phyloP scores from a whole-genome alignment of 2,113 vertebrate species.

The Arenaria interpres region DNA sequence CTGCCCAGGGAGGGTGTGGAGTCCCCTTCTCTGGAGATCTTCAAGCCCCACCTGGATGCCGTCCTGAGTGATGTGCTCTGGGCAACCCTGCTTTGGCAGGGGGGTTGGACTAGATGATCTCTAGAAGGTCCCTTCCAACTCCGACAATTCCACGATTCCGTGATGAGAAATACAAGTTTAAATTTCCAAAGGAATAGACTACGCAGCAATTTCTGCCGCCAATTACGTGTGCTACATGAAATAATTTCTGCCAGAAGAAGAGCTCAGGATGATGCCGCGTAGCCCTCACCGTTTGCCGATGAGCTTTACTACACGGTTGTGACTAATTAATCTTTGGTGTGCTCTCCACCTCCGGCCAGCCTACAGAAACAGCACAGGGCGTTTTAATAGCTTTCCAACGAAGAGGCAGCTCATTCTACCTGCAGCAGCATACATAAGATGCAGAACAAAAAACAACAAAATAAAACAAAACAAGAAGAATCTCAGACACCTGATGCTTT shows the following conservation, averaged over 20 bases:
- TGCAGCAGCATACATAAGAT: background rate
- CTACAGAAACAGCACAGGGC: background rate
- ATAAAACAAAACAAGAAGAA: background rate
- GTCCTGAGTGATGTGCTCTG: no score
- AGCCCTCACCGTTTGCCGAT: background rate
- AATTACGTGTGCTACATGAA: background rate
- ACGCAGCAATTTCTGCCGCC: background rate
- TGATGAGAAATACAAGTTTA: background rate
- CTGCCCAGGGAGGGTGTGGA: no score
- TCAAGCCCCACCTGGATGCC: no score
- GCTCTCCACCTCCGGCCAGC: background rate
- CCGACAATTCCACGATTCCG: background rate
- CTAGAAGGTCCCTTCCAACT: no score
- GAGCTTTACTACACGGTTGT: background rate
- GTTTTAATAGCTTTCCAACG: background rate
- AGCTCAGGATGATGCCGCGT: fast-evolving
- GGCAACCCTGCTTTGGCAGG: no score
- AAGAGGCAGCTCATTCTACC: background rate
- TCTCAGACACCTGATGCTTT: background rate
- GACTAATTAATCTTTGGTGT: background rate
- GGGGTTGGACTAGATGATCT: no score
- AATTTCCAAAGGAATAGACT: background rate
- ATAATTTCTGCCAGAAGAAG: background rate
- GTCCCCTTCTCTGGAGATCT: no score
- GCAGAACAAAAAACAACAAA: background rate